Percentiles rank a stretch among this genome's conserved stretches.
Conservation (phyloP, 2,888 invertebrate species). For the Flexamia atlantica region DNA sequence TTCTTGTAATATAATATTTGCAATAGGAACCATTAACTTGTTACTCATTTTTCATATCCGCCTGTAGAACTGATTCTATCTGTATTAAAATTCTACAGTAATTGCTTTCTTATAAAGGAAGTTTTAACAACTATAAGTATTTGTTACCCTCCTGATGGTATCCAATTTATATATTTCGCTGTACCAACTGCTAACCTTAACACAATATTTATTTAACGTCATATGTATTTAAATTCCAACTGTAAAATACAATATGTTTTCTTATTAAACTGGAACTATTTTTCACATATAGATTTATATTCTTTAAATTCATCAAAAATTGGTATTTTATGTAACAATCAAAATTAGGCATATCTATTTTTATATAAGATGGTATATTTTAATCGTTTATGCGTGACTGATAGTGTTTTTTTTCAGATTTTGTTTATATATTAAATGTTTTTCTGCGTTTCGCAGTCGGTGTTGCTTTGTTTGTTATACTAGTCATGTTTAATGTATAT, state of each 20-base stretch:
- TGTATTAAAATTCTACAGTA: neutral
- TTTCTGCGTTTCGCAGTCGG: conserved; percentile 10
- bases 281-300: too few relatives aligned
- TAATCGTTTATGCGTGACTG: conserved; percentile 41
- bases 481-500: conserved; percentile 57
- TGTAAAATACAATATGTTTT: too few relatives aligned
- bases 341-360: conserved; percentile 55
- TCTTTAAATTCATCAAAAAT: conserved; percentile 4
- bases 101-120: neutral
- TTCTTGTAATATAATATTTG: neutral
- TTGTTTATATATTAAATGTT: conserved; percentile 35
- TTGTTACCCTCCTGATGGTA: neutral
- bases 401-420: conserved; percentile 6
- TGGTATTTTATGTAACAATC: conserved; percentile 36
- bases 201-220: too few relatives aligned
- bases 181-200: neutral
- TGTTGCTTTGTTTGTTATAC: conserved; percentile 45
- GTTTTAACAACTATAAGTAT: neutral
- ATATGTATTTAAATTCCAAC: too few relatives aligned
- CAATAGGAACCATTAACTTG: neutral
- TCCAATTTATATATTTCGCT: neutral
- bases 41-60: conserved; percentile 18
- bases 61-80: neutral
- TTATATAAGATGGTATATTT: conserved; percentile 49
- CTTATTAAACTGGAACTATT: too few relatives aligned